Conservation (phyloP, 2,113 vertebrate genomes). For the Campylorhamphus procurvoides region DNA sequence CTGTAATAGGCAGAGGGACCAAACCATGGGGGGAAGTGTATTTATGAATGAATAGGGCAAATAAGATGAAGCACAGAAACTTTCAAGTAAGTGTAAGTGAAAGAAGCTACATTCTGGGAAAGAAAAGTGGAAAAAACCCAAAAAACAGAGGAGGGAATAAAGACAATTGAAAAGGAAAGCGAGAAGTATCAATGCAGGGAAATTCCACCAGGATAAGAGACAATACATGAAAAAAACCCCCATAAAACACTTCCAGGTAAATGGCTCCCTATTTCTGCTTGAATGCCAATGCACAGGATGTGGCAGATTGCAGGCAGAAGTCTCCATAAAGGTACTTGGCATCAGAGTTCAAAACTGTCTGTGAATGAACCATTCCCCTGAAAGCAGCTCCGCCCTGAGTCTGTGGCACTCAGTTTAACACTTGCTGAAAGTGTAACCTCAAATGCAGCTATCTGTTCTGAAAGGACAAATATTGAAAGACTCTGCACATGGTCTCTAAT, state of each 20-base stretch:
- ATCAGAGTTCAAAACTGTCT: not conserved
- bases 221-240: not conserved
- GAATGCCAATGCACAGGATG: not conserved
- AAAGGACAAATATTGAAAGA: not conserved
- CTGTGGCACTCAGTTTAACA: fast-evolving
- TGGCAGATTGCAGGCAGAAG: not conserved
- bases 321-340: not conserved
- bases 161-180: not conserved
- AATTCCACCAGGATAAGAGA: not conserved
- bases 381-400: not conserved
- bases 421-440: not conserved
- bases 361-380: not conserved
- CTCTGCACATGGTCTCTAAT: not conserved
- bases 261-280: not conserved
- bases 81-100: not conserved
- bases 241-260: not conserved
- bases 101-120: not conserved
- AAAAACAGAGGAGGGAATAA: not conserved
- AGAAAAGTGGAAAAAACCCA: not conserved
- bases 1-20: not conserved
- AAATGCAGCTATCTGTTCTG: not conserved
- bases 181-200: not conserved
- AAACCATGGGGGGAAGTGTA: not conserved
- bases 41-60: not conserved
- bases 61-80: not conserved